Conservation (phyloP, 2,888 invertebrate species). For the Branchinecta sandiegonensis region DNA sequence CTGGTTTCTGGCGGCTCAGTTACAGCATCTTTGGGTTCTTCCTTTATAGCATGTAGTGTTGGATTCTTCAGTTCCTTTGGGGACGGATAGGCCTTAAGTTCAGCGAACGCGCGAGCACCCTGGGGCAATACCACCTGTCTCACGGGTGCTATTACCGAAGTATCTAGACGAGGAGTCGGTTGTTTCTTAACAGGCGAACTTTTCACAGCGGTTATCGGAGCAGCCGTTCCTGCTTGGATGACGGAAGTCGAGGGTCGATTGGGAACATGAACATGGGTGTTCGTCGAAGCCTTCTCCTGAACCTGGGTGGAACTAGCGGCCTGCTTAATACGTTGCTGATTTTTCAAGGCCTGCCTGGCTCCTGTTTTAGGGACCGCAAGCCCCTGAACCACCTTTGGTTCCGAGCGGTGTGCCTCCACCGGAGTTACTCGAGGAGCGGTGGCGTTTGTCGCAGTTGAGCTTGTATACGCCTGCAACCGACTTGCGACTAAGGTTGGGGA, state of each 20-base stretch:
- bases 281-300: not conserved
- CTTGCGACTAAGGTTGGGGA: not conserved
- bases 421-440: not conserved
- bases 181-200: not conserved
- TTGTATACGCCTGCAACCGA: not conserved
- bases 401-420: conserved; percentile 1
- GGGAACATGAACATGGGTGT: not conserved
- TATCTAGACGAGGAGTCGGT: not conserved
- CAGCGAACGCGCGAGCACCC: not conserved
- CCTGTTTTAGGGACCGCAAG: conserved; percentile 10
- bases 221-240: not conserved
- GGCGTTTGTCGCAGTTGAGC: not conserved
- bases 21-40: not conserved
- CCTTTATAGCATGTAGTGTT: not conserved
- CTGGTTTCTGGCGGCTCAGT: conserved; percentile 3
- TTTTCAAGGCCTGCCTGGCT: not conserved
- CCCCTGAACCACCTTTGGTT: not conserved
- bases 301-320: not conserved
- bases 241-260: not conserved
- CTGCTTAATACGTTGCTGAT: not conserved
- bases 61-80: not conserved
- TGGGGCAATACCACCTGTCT: not conserved
- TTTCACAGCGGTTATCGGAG: conserved; percentile 6
- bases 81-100: not conserved
- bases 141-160: not conserved